These are phyloP conservation scores for Cyclophora albipunctata DNA, from an alignment of 2,888 invertebrate species.

Conservation along the genomic window DNA sequence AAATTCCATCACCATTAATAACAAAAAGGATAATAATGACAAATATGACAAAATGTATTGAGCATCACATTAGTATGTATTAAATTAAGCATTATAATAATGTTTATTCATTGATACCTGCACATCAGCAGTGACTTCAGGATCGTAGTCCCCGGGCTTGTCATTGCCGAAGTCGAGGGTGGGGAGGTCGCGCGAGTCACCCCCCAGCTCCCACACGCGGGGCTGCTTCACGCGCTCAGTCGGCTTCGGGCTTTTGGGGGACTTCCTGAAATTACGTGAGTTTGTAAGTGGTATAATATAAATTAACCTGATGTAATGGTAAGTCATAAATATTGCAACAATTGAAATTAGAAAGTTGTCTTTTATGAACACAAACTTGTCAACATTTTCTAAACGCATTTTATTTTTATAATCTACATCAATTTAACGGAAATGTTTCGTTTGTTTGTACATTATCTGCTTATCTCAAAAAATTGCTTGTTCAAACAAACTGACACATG, in stretches of 20 bases:
- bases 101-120: constrained; percentile 61
- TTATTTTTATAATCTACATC: no score
- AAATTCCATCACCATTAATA: no score
- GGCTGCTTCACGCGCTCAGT: constrained; percentile 91
- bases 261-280: constrained; percentile 28
- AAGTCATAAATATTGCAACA: background rate
- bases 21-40: no score
- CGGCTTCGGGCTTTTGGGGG: constrained; percentile 67
- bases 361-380: no score
- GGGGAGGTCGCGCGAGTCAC: constrained; percentile 83
- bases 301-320: background rate
- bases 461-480: no score
- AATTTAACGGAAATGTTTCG: no score
- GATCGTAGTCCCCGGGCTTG: constrained; percentile 76
- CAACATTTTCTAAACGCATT: no score
- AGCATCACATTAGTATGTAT: background rate
- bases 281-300: background rate
- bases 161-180: constrained; percentile 88
- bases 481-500: no score
- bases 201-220: constrained; percentile 92
- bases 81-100: no score
- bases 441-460: no score
- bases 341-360: background rate
- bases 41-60: no score
- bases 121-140: constrained; percentile 77